Base-by-base conservation (phyloP, 2,888 invertebrate species). In the Gisinianus flammeolus region DNA sequence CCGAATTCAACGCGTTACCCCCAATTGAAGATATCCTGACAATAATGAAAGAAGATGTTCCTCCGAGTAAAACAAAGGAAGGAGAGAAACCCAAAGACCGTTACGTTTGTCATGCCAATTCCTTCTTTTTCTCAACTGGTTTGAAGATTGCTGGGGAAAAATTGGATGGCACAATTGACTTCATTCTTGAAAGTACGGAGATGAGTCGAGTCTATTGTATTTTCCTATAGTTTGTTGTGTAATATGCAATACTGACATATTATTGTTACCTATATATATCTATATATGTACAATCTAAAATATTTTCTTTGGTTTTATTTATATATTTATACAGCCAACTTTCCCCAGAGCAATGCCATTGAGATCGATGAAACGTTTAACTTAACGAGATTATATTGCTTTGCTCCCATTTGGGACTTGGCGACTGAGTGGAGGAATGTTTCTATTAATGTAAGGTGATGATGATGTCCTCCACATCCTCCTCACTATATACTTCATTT, bases 381-480 rank as follows among this genome's bases (percentile, higher is more conserved):
- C 72, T 77, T 71, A 26, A 72, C 77, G 54, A 56, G 71, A 30
- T 78, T 83, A n/a, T 26, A 77, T 28, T 83, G 83, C 67, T 83
- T 80, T 79, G 83, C 83, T 35, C 83, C 83, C 16, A 72, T 83
- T 22, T 83, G 83, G 83, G 74, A 83, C 33, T 82, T 81, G 8
- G 66, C 77, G 2, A 79, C 77, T 3, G 79, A 81, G 66, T 83
- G 83, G 83, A 79, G 66, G 44, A 79, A 78, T 64, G 81, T 81
- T 33, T 84, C 83, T 16, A 76, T 81, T 35, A 56, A 31, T 73
- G 73, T 73, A 12, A 62, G 30, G 24, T 73, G 28, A 68, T 35
- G 24, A 24, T 19, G 62, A 22, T 22, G 16, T 4, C 16, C 54
- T 54, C 44, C 16, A 44, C 44, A 44, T 64, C 62, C 22, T 24